Base-by-base conservation (phyloP, 1,140 invertebrate species). In the Dreissena polymorpha region DNA sequence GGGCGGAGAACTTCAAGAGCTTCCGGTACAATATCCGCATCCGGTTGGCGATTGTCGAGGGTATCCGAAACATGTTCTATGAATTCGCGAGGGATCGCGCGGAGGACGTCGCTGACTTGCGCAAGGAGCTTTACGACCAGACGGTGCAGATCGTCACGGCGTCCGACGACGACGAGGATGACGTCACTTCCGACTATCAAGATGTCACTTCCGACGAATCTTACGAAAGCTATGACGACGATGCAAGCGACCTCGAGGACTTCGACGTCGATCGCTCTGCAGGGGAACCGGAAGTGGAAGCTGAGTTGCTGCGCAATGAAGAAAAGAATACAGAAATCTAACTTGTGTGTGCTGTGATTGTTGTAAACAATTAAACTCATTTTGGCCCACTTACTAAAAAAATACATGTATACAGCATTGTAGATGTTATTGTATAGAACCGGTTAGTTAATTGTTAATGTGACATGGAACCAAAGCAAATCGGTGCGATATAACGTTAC, bases 21-120 rank as follows among this genome's bases (percentile, higher is more conserved):
- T 86, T 87, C 71, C 75, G 84, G 39, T 87, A 87, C 63, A 87
- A 77, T 27, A 21, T 85, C 23, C 74, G 74, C 2, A 70, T 87
- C 29, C 80, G 80, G 12, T n/a, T 86, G 0, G 71, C 80, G 2
- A 80, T 76, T 6, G 65, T 80, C 14, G 84, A 87, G 67, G 86
- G 84, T 10, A 72, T 87, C 0, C 55, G 86, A 16, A 87, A 87
- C 69, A 85, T 86, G 80, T 86, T 76, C 72, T 84, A 84, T 57
- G 84, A 87, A 63, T 87, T 79, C 51, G 86, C 86, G 0, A 39
- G 73, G 12, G 77, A 83, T 63, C 55, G 75, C 18, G 86, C 83
- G 13, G 86, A 86, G 14, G 83, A 86, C 23, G 63, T 86, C 3
- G 78, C 79, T 1, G 70, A 74, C 16, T 73, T 86, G 10, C 65